phyloP scores from a whole-genome alignment of 2,888 invertebrate genomes.

The Morpho deidamia region DNA sequence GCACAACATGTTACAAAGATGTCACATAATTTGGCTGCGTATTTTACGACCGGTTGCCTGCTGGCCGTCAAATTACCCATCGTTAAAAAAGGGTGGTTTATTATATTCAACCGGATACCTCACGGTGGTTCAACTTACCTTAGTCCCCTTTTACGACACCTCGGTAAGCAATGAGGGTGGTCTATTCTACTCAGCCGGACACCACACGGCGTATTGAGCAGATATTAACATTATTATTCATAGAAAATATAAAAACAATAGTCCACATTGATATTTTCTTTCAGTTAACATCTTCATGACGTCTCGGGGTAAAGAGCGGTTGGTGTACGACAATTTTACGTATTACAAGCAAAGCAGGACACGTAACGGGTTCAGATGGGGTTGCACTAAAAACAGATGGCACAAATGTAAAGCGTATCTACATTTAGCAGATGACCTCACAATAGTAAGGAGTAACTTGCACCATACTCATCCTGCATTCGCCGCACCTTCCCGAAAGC shows the following conservation, averaged over 20 bases:
- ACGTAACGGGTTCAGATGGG: conserved; percentile 63
- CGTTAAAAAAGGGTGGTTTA: no score
- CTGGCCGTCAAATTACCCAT: no score
- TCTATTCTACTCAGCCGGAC: no score
- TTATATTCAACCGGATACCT: no score
- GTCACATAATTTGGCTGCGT: no score
- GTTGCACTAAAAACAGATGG: conserved; percentile 71
- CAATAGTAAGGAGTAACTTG: conserved; percentile 64
- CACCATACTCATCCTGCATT: conserved; percentile 62
- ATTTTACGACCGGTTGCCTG: no score
- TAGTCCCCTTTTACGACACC: no score
- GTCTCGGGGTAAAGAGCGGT: conserved; percentile 59
- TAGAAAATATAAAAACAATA: background rate
- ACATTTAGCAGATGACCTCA: conserved; percentile 64
- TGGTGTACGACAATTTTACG: conserved; percentile 59
- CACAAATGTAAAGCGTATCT: conserved; percentile 65
- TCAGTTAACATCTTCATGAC: conserved; percentile 76
- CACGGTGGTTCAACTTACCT: no score
- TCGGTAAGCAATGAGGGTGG: no score
- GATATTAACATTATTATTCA: no score
- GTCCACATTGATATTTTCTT: conserved; percentile 29
- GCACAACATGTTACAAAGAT: no score
- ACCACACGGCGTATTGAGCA: no score
- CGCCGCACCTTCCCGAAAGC: conserved; percentile 28
- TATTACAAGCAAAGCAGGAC: conserved; percentile 69